Percentiles rank a stretch among this genome's conserved stretches.
These are phyloP conservation scores for Pollenia griseotomentosa DNA, from an alignment of 2,888 invertebrate species.

Conservation along the genomic window DNA sequence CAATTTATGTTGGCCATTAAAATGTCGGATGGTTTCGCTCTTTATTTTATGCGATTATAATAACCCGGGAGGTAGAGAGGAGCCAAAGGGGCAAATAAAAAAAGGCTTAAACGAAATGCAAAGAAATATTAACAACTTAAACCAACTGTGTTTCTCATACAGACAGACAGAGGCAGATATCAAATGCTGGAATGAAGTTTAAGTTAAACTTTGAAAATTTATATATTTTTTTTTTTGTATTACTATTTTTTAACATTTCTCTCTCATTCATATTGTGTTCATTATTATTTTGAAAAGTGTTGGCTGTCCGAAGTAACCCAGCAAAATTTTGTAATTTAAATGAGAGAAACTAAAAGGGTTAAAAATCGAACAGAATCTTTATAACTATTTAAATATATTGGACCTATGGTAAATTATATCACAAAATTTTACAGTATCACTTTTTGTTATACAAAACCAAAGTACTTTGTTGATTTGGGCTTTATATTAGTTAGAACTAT, in stretches of 20 bases:
- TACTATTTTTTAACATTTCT: slow-evolving; percentile 45
- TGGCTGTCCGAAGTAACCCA: slow-evolving; percentile 14
- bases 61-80: slow-evolving; percentile 68
- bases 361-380: not conserved
- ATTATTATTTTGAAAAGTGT: not conserved
- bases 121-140: slow-evolving; percentile 40
- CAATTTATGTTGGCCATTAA: slow-evolving; percentile 80
- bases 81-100: not conserved
- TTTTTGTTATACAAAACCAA: too few relatives aligned
- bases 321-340: not conserved
- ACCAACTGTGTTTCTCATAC: slow-evolving; percentile 7
- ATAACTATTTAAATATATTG: not conserved
- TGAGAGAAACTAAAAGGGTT: not conserved
- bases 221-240: slow-evolving; percentile 26
- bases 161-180: slow-evolving; percentile 4
- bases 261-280: slow-evolving; percentile 33
- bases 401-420: not conserved
- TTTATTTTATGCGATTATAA: slow-evolving; percentile 78
- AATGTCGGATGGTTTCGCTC: slow-evolving; percentile 78
- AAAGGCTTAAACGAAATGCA: slow-evolving; percentile 45
- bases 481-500: too few relatives aligned
- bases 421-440: too few relatives aligned
- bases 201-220: slow-evolving; percentile 49
- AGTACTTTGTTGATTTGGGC: too few relatives aligned
- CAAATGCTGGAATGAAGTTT: slow-evolving; percentile 37